Evolutionary conservation across 2,888 invertebrate species (phyloP), one percentile per base, ranked within the genome.

Genomic region (Folsomia candida): DNA sequence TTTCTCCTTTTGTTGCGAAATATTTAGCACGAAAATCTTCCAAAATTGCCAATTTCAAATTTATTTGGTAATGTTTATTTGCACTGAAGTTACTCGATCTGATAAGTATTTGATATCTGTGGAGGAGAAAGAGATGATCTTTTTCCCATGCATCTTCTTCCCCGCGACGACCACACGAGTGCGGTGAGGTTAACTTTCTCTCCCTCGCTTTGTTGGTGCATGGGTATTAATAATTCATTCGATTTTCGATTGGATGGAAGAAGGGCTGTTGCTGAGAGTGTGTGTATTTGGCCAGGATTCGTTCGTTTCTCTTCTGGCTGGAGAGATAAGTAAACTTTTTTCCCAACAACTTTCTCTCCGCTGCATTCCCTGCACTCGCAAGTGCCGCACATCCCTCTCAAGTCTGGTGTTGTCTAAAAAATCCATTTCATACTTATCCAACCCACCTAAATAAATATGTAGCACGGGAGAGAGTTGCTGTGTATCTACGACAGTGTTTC

Each of bases 211-310:
- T n/a, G n/a, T n/a, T n/a, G n/a, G n/a, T 67, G 66, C 27, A 27
- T 62, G 28, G 60, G 51, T 37, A 67, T 71, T 27, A 54, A 54
- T 54, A 54, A 54, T 54, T 54, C 54, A 54, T 54, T 54, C 54
- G 20, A 20, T 54, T 54, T 54, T n/a, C 22, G 54, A 54, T 20
- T 54, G 54, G 54, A 54, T 54, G 54, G 54, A 54, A 54, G 18
- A 54, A 20, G 54, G 18, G 54, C 18, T 20, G 18, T 54, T 54
- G 54, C 18, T 54, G n/a, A n/a, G n/a, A n/a, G n/a, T n/a, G 54
- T 54, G 6, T 54, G n/a, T 37, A 37, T 37, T 37, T 37, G n/a
- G n/a, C n/a, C n/a, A n/a, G n/a, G n/a, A n/a, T 37, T 37, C 37
- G 6, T 37, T 9, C 14, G 4, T 37, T 37, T 37, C 37, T 37